Conservation (phyloP, 1,140 invertebrate genomes). For the Drosophila gunungcola region DNA sequence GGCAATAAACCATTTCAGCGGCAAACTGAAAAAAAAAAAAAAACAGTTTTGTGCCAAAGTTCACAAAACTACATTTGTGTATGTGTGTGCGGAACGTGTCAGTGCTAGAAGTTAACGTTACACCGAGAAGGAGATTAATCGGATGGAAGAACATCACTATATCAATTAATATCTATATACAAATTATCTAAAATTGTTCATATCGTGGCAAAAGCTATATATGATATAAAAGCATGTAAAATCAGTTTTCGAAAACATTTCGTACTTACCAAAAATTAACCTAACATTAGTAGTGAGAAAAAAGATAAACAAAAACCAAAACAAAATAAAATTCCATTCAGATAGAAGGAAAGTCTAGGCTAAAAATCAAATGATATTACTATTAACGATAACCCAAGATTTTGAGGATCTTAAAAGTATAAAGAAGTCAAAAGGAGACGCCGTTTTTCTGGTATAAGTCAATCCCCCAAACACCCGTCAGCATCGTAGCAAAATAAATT, state of each 20-base stretch:
- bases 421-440: slow-evolving; percentile 10
- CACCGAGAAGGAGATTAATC: slow-evolving; percentile 7
- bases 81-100: slow-evolving; percentile 36
- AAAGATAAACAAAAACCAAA: slow-evolving; percentile 28
- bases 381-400: slow-evolving; percentile 48
- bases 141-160: slow-evolving; percentile 47
- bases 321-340: slow-evolving; percentile 43
- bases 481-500: slow-evolving; percentile 18
- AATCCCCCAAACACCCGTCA: slow-evolving; percentile 19
- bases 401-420: slow-evolving; percentile 30
- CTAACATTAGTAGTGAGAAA: slow-evolving; percentile 73
- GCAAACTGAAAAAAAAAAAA: slow-evolving; percentile 18
- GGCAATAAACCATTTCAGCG: slow-evolving; percentile 34
- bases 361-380: slow-evolving; percentile 67
- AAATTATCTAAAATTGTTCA: slow-evolving; percentile 71
- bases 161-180: slow-evolving; percentile 59
- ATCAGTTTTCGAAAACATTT: slow-evolving; percentile 60
- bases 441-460: slow-evolving; percentile 17
- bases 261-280: slow-evolving; percentile 63
- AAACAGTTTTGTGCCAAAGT: slow-evolving; percentile 52
- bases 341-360: slow-evolving; percentile 51
- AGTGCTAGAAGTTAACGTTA: slow-evolving; percentile 34
- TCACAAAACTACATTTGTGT: slow-evolving; percentile 31
- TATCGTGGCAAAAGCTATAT: slow-evolving; percentile 68
- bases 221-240: slow-evolving; percentile 53